A percentile compares a stretch with the other conserved stretches of the same genome.
These are phyloP conservation scores for Lepidostoma basale DNA, from an alignment of 1,140 invertebrate species.

Conservation along the genomic window DNA sequence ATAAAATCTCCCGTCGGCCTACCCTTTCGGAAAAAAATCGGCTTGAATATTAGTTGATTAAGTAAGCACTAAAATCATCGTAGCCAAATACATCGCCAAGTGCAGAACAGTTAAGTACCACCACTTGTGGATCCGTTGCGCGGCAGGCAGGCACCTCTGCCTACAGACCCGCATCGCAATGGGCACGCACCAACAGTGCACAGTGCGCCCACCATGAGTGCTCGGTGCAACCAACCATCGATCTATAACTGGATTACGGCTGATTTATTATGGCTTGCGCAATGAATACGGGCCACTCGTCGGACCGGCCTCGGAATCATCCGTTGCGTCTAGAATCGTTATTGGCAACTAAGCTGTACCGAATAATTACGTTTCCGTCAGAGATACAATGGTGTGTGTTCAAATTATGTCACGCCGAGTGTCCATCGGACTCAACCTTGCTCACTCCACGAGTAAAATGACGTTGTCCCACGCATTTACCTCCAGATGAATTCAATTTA, in stretches of 20 bases:
- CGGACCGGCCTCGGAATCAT: background rate
- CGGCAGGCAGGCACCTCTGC: background rate
- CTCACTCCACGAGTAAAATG: background rate
- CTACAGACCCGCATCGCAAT: background rate
- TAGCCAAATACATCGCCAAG: too few species aligned
- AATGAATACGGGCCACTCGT: background rate
- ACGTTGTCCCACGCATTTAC: background rate
- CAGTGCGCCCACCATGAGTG: background rate
- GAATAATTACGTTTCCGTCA: background rate
- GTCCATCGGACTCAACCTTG: background rate
- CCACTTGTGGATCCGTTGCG: constrained; percentile 4
- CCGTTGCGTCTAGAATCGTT: background rate
- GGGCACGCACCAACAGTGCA: background rate
- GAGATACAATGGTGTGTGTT: background rate
- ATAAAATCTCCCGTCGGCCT: too few species aligned
- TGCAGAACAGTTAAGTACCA: constrained; percentile 2
- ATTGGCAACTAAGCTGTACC: too few species aligned
- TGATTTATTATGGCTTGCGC: background rate
- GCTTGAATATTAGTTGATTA: too few species aligned
- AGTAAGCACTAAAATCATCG: too few species aligned
- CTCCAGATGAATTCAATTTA: background rate
- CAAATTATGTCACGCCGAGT: background rate
- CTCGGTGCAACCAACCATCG: background rate
- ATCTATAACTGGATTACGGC: constrained; percentile 7
- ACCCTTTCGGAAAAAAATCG: too few species aligned